Evolutionary conservation across 2,888 invertebrate genomes (phyloP), one percentile per base, ranked within the genome.

Genomic region (Rotaria macrura): DNA sequence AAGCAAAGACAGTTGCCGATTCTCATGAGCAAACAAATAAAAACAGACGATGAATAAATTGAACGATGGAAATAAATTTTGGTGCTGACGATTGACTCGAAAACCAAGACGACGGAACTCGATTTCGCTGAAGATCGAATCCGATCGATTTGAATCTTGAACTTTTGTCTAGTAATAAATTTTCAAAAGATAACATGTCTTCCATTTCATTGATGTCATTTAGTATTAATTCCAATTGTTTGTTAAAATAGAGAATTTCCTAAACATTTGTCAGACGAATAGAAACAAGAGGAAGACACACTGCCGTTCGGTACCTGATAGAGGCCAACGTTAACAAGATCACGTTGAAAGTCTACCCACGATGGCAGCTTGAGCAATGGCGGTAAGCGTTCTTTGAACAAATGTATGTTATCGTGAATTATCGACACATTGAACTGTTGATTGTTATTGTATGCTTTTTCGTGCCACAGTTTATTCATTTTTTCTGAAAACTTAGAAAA

Each of bases 181-280:
- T 43, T n/a, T 43, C 79, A 25, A n/a, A 79, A 1, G n/a, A 2
- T 43, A 79, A 43, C 25, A n/a, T 43, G 10, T 79, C n/a, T 23
- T 79, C 43, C 12, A 79, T 79, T 40, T 43, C n/a, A 25, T 79
- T 40, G 2, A 79, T 43, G 43, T 79, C 40, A 25, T 43, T 43
- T 23, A 7, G 14, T n/a, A 43, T 43, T 1, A 25, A 1, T 79
- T 79, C 25, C 7, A 79, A 3, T 43, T 79, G 43, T 79, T 79
- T 79, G 43, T 79, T 79, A 79, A 43, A 79, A 79, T 79, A 79
- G 14, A 43, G 7, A 6, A 79, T 79, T 79, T 79, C 79, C 79
- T 43, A 34, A 5, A 2, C 20, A 5, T 65, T 2, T 17, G 7
- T 29, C 7, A 49, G 17, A 49, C 17, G 25, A 25, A 14, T 14